These are phyloP conservation scores for Tethya wilhelma DNA, from an alignment of 37 sponge, comb jelly and placozoan species.

Conservation along the genomic window DNA sequence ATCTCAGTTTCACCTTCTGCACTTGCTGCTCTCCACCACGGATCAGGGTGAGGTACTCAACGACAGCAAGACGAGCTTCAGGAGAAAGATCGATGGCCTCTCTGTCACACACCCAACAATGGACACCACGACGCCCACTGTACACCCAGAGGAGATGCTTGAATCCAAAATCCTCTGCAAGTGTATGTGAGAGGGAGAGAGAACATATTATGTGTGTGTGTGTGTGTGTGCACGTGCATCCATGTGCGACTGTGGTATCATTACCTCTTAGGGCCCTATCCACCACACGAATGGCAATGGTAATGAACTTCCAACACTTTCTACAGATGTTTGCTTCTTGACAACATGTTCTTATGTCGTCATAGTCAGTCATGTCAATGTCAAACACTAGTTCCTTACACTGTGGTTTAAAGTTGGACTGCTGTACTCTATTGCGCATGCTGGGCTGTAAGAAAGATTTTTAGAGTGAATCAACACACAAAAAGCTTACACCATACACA, in stretches of 20 bases:
- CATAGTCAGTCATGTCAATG: conserved; percentile 99
- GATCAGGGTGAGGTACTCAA: conserved; percentile 91
- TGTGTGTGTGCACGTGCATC: too few relatives aligned
- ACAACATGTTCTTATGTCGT: conserved; percentile 95
- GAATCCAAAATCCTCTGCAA: conserved; percentile 96
- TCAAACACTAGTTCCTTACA: conserved; percentile 97
- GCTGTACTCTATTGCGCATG: conserved; percentile 65
- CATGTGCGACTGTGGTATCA: too few relatives aligned
- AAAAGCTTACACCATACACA: too few relatives aligned
- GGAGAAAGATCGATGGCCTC: conserved; percentile 80
- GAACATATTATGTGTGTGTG: too few relatives aligned
- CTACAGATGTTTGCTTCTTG: conserved; percentile 91
- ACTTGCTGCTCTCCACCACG: conserved; percentile 92
- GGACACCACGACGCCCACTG: conserved; percentile 97
- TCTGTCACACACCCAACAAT: conserved; percentile 97
- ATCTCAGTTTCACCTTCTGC: conserved; percentile 79
- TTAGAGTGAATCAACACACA: too few relatives aligned
- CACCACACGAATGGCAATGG: conserved; percentile 81
- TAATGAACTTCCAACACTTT: conserved; percentile 94
- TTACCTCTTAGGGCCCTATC: conserved; percentile 89
- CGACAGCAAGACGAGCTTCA: conserved; percentile 75
- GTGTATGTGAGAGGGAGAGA: too few relatives aligned
- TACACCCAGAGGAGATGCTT: conserved; percentile 94
- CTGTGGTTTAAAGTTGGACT: conserved; percentile 68
- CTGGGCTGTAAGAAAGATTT: conserved; percentile 26